These are phyloP conservation scores for Poeciliopsis turneri DNA, from an alignment of 2,797 vertebrate species.

Conservation along the genomic window DNA sequence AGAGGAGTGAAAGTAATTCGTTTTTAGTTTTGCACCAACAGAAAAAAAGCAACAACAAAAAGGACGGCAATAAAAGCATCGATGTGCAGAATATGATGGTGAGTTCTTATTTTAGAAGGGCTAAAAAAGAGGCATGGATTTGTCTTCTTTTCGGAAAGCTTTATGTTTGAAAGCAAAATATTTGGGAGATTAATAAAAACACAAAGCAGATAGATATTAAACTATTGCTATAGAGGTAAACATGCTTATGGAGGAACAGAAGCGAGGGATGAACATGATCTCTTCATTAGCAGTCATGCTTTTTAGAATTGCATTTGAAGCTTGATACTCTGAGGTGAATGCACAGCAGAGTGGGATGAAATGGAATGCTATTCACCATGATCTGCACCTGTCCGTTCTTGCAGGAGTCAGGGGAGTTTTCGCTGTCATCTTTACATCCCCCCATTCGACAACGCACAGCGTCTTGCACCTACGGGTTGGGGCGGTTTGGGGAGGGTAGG, in stretches of 20 bases:
- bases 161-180: constrained; percentile 4
- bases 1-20: background rate
- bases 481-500: background rate
- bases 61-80: background rate
- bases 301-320: constrained; percentile 14
- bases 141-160: constrained; percentile 9
- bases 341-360: constrained; percentile 69
- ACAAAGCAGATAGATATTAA: constrained; percentile 32
- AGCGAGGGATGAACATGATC: constrained; percentile 21
- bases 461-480: constrained; percentile 89
- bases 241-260: constrained; percentile 10
- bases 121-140: background rate
- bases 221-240: constrained; percentile 16
- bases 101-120: background rate
- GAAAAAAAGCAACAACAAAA: background rate
- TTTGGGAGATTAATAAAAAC: constrained; percentile 11
- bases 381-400: constrained; percentile 99
- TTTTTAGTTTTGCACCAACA: background rate
- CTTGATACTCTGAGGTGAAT: constrained; percentile 22
- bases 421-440: constrained; percentile 95
- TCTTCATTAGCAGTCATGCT: constrained; percentile 30
- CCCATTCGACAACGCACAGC: constrained; percentile 97
- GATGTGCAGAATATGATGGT: background rate
- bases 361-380: constrained; percentile 94
- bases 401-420: constrained; percentile 98